These are phyloP conservation scores for Sepiola atlantica DNA, from an alignment of 2,888 invertebrate species.

Conservation along the genomic window DNA sequence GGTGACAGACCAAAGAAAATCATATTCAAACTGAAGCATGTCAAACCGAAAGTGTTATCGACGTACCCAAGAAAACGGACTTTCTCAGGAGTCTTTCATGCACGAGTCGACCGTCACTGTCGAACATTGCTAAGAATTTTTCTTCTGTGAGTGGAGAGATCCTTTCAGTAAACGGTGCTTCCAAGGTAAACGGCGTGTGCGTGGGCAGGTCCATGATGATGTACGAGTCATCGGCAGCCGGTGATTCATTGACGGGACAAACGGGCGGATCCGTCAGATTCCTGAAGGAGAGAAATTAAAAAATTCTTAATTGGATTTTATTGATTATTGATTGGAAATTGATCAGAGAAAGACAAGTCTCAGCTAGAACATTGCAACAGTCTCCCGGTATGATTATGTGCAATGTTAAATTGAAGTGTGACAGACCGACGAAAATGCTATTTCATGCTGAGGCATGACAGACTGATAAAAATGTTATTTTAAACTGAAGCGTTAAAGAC, in stretches of 20 bases:
- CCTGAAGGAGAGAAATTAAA: neutral
- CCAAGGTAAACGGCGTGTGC: slow-evolving; percentile 33
- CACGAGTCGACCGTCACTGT: slow-evolving; percentile 70
- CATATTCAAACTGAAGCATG: no score
- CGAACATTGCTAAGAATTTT: slow-evolving; percentile 64
- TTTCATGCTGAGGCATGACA: no score
- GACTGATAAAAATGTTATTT: no score
- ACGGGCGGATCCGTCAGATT: neutral
- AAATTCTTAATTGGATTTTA: no score
- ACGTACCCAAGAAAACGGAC: slow-evolving; percentile 69
- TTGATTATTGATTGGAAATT: no score
- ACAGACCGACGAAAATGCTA: no score
- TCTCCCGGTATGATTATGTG: no score
- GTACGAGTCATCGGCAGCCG: neutral
- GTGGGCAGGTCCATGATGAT: slow-evolving; percentile 33
- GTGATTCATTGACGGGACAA: neutral
- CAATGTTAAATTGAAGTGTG: no score
- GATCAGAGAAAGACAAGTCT: no score
- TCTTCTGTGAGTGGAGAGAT: slow-evolving; percentile 58
- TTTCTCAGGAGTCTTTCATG: slow-evolving; percentile 69
- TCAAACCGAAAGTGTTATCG: neutral
- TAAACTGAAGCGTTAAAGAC: no score
- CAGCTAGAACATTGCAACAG: no score
- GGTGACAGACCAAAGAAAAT: no score
- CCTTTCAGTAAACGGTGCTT: slow-evolving; percentile 33